A percentile compares a stretch with the other conserved stretches of the same genome.
phyloP scores from a whole-genome alignment of 2,113 vertebrate genomes.

The Phaethornis superciliosus region DNA sequence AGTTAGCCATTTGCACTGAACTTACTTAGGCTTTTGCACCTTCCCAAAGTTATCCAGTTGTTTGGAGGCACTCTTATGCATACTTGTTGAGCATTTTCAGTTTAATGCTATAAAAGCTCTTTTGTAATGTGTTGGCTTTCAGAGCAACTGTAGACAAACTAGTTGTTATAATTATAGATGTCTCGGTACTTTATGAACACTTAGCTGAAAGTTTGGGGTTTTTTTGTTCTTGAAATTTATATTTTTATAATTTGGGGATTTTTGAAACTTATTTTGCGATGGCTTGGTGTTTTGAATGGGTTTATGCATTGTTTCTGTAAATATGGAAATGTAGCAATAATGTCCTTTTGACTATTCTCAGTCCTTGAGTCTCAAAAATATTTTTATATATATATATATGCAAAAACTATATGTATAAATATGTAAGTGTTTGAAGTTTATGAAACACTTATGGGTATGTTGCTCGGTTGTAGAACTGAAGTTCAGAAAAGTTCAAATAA shows the following conservation, averaged over 20 bases:
- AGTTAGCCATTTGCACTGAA: conserved; percentile 77
- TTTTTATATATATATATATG: conserved; percentile 85
- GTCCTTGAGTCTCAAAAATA: conserved; percentile 79
- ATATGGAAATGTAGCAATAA: conserved; percentile 86
- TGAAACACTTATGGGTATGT: conserved; percentile 70
- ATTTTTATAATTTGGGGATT: conserved; percentile 83
- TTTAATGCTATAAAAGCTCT: conserved; percentile 53
- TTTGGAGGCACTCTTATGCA: conserved; percentile 58
- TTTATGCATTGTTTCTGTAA: conserved; percentile 78
- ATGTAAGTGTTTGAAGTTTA: conserved; percentile 76
- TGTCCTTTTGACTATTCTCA: conserved; percentile 80
- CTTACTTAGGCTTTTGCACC: conserved; percentile 72
- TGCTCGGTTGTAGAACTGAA: conserved; percentile 74
- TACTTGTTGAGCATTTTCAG: conserved; percentile 56
- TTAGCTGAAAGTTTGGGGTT: conserved; percentile 71
- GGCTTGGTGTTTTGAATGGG: conserved; percentile 79
- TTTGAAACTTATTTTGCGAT: conserved; percentile 74
- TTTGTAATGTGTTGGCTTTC: conserved; percentile 60
- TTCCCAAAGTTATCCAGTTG: conserved; percentile 74
- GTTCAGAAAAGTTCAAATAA: conserved; percentile 81
- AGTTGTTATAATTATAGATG: conserved; percentile 58
- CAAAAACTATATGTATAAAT: conserved; percentile 83
- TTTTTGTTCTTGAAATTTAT: conserved; percentile 80
- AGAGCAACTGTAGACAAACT: conserved; percentile 62
- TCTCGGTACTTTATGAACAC: conserved; percentile 79